Base-by-base conservation (phyloP, 2,797 vertebrate genomes). In the Mus spretus region DNA sequence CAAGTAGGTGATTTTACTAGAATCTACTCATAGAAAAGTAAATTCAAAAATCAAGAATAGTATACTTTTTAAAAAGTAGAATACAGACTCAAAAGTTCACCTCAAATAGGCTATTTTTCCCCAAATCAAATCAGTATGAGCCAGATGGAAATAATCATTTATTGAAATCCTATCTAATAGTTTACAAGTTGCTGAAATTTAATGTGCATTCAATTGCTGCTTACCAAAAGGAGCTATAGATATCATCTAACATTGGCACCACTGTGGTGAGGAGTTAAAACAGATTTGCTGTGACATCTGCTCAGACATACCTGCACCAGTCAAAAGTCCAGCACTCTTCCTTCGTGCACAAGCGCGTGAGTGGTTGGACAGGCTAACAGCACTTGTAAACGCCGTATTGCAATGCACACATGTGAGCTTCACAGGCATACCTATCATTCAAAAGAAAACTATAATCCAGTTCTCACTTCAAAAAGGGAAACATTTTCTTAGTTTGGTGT, bases 341-440 rank as follows among this genome's bases (percentile, higher is more conserved):
- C 99, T 99, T 98, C 99, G 98, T 98, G 99, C 98, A 98, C 98
- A 99, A 97, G 99, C 99, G 98, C 98, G 98, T 97, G 99, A 98
- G 98, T 99, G 99, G 98, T 99, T 99, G 98, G 99, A 99, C 98
- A 99, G 98, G 98, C 98, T 99, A 98, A 99, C 99, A 98, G 99
- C 99, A 98, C 99, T 99, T 98, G 99, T 99, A 98, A 99, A 99
- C 96, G 98, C 98, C 98, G 98, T 98, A 98, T 99, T 99, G 98
- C 99, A 99, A 98, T 99, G 99, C 98, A 99, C 98, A 98, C 99
- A 99, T 98, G 99, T 98, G 98, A 98, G 98, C 98, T 98, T 99
- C 98, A 98, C 98, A 98, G 98, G 98, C 98, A 98, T 98, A 98
- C 98, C 98, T 99, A 99, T 98, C 98, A 98, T 98, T 98, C 98